Conservation (phyloP, 2,797 vertebrate species). For the Crossoptilon crossoptilon region DNA sequence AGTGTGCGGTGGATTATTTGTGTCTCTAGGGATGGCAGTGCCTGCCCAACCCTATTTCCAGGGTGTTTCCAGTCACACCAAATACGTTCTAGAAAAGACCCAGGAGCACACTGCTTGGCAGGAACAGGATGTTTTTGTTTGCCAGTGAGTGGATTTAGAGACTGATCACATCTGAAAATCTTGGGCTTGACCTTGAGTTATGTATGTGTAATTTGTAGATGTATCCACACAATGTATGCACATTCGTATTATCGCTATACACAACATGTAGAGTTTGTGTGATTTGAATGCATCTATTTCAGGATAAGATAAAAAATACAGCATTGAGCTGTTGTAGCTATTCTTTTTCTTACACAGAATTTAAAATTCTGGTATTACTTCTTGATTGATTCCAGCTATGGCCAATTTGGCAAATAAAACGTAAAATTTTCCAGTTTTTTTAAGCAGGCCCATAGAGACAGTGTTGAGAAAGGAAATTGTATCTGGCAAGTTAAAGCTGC, state of each 20-base stretch:
- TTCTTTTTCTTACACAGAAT: neutral
- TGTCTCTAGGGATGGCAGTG: slow-evolving; percentile 26
- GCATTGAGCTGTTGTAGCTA: neutral
- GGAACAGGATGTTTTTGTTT: slow-evolving; percentile 59
- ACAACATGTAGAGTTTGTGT: neutral
- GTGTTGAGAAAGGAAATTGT: slow-evolving; percentile 59
- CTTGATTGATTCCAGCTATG: slow-evolving; percentile 20
- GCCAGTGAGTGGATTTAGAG: slow-evolving; percentile 35
- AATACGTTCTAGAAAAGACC: slow-evolving; percentile 40
- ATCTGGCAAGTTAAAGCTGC: slow-evolving; percentile 57
- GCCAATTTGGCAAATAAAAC: slow-evolving; percentile 39
- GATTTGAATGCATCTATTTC: neutral
- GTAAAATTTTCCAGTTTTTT: slow-evolving; percentile 40
- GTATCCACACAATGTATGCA: neutral
- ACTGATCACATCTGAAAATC: neutral
- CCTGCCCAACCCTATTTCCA: slow-evolving; percentile 46
- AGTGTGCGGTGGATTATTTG: slow-evolving; percentile 13
- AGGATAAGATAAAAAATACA: neutral
- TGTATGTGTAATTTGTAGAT: neutral
- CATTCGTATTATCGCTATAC: neutral
- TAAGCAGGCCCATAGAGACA: slow-evolving; percentile 30
- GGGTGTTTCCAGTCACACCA: slow-evolving; percentile 65
- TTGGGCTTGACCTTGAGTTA: neutral
- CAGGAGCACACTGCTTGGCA: slow-evolving; percentile 23
- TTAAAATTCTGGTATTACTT: slow-evolving; percentile 14